phyloP scores from a whole-genome alignment of 2,797 vertebrate genomes.

The Hoplostethus atlanticus region DNA sequence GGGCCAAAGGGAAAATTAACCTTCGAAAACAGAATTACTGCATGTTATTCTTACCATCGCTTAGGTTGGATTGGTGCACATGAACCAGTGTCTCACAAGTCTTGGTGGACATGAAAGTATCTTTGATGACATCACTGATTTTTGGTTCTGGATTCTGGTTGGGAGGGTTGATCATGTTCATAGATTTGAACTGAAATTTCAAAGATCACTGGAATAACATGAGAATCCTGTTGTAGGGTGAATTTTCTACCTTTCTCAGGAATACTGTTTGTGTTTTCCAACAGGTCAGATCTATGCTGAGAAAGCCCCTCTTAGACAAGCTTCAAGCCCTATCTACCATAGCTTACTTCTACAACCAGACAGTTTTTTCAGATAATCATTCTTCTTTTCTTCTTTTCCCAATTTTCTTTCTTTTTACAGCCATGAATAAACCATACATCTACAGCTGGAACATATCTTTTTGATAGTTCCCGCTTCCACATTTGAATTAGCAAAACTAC shows the following conservation, averaged over 20 bases:
- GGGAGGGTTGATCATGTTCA: background rate
- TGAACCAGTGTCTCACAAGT: background rate
- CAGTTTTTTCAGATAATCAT: constrained; percentile 2
- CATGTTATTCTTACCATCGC: background rate
- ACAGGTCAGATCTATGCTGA: no score
- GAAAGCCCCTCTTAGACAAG: no score
- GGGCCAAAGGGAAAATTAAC: background rate
- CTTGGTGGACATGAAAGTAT: background rate
- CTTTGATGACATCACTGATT: constrained; percentile 9
- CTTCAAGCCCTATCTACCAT: no score
- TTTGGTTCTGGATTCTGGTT: constrained; percentile 1
- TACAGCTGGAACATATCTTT: constrained; percentile 47
- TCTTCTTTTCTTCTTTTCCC: background rate
- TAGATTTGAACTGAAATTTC: background rate
- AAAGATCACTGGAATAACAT: constrained; percentile 3
- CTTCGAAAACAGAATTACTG: constrained; percentile 1
- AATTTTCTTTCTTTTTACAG: constrained; percentile 8
- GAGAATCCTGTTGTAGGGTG: constrained; percentile 17
- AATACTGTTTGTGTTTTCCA: no score
- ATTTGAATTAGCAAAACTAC: constrained; percentile 56
- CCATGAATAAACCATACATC: constrained; percentile 34
- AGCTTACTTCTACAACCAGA: background rate
- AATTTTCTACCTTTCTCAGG: background rate
- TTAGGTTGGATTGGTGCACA: background rate
- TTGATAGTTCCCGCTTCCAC: constrained; percentile 19